These are phyloP conservation scores for Ferdinandea cuprea DNA, from an alignment of 2,888 invertebrate species.

Conservation along the genomic window DNA sequence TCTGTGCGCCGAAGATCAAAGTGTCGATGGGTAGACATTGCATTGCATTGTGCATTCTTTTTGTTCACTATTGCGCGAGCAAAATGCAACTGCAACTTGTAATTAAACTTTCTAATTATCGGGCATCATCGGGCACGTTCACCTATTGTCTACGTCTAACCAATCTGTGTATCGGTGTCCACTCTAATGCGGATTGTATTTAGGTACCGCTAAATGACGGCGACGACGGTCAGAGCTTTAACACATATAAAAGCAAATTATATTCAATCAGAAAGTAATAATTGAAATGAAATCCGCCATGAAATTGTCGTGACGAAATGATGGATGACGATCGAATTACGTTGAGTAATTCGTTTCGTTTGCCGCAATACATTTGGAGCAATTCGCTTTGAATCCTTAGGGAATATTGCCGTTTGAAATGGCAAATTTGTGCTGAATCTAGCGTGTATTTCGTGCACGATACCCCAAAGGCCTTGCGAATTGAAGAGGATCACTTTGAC, in stretches of 20 bases:
- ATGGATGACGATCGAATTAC: conserved; percentile 28
- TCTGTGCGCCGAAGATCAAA: conserved; percentile 48
- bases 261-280: conserved; percentile 68
- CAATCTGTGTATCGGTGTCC: conserved; percentile 43
- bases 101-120: conserved; percentile 74
- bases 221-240: conserved; percentile 34
- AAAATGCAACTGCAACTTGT: conserved; percentile 61
- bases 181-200: conserved; percentile 48
- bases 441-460: conserved; percentile 23
- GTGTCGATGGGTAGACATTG: conserved; percentile 62
- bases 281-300: conserved; percentile 70
- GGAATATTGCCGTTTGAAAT: conserved; percentile 36
- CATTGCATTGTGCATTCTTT: conserved; percentile 48
- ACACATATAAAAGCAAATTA: conserved; percentile 15
- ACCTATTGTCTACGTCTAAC: conserved; percentile 42
- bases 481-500: conserved; percentile 32
- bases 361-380: not conserved
- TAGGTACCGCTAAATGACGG: conserved; percentile 54
- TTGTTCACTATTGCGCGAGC: conserved; percentile 18
- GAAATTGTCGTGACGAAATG: conserved; percentile 71
- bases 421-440: conserved; percentile 51
- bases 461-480: conserved; percentile 26
- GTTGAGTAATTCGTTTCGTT: conserved; percentile 14
- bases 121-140: conserved; percentile 33
- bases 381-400: conserved; percentile 43